Conservation (phyloP, 2,113 vertebrate species). For the Periophthalmus modestus region DNA sequence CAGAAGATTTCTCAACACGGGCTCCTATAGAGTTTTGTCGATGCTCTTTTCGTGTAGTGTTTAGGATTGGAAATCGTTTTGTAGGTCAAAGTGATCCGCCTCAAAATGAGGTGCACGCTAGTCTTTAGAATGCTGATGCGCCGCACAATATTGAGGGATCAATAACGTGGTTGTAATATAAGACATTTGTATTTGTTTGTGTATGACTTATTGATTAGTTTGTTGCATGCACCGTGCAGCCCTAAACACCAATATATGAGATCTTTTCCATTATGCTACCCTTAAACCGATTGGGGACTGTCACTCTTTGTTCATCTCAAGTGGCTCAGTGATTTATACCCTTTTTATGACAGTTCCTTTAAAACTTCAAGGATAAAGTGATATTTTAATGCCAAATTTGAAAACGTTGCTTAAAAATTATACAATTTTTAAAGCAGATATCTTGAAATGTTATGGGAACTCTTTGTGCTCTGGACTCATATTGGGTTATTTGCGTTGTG, state of each 20-base stretch:
- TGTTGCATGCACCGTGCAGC: slow-evolving; percentile 4
- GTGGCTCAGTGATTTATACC: background rate
- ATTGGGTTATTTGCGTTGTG: background rate
- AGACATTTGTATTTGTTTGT: slow-evolving; percentile 28
- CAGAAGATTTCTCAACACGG: background rate
- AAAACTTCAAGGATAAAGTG: background rate
- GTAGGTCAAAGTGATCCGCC: background rate
- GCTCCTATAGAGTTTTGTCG: slow-evolving; percentile 7
- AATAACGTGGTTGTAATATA: slow-evolving; percentile 14
- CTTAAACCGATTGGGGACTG: background rate
- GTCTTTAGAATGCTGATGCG: slow-evolving; percentile 21
- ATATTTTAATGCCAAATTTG: background rate
- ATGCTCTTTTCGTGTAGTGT: background rate
- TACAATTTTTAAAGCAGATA: background rate
- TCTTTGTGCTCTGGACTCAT: background rate
- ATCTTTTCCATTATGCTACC: background rate
- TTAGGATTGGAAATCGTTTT: slow-evolving; percentile 8
- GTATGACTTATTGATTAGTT: slow-evolving; percentile 6
- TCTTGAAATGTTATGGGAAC: background rate
- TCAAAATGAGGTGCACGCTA: background rate
- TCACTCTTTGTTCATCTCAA: slow-evolving; percentile 1
- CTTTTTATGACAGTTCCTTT: background rate
- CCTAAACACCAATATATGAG: background rate
- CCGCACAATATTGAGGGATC: slow-evolving; percentile 12
- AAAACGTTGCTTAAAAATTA: too few relatives aligned